Percentiles rank a stretch among this genome's conserved stretches.
Conservation (phyloP, 2,888 invertebrate species). For the Tipula helvola region DNA sequence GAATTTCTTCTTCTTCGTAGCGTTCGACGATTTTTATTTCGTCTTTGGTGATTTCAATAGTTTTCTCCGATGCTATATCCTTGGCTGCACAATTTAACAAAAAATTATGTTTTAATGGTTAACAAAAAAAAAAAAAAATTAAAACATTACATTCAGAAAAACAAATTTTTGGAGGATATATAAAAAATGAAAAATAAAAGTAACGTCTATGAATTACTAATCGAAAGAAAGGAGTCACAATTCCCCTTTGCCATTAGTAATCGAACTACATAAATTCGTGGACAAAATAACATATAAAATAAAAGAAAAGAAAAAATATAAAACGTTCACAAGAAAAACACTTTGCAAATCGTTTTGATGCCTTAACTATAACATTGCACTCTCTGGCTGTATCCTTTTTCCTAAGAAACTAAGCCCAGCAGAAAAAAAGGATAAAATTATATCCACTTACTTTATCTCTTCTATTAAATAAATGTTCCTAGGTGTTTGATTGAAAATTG, state of each 20-base stretch:
- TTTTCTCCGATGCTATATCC: constrained; percentile 16
- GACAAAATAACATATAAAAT: not conserved
- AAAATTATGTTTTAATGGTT: not conserved
- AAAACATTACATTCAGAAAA: not conserved
- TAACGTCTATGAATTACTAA: not conserved
- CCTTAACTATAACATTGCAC: not conserved
- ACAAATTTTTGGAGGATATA: not conserved
- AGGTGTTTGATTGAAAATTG: constrained; percentile 23
- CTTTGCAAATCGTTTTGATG: not conserved
- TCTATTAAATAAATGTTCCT: constrained; percentile 18
- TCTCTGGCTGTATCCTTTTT: not conserved
- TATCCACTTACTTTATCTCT: not conserved
- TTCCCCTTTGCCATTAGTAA: not conserved
- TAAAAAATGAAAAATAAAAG: not conserved
- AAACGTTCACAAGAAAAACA: not conserved
- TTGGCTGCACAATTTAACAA: constrained; percentile 20
- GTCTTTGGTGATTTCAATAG: constrained; percentile 16
- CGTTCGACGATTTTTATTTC: constrained; percentile 19
- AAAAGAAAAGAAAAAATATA: not conserved
- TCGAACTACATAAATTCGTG: not conserved
- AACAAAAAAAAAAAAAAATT: not conserved
- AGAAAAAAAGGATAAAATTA: not conserved
- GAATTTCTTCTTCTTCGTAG: constrained; percentile 15
- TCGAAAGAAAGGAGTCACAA: not conserved
- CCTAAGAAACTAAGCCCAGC: not conserved